Evolutionary conservation across 2,113 vertebrate species (phyloP).

Genomic region (Channa argus): DNA sequence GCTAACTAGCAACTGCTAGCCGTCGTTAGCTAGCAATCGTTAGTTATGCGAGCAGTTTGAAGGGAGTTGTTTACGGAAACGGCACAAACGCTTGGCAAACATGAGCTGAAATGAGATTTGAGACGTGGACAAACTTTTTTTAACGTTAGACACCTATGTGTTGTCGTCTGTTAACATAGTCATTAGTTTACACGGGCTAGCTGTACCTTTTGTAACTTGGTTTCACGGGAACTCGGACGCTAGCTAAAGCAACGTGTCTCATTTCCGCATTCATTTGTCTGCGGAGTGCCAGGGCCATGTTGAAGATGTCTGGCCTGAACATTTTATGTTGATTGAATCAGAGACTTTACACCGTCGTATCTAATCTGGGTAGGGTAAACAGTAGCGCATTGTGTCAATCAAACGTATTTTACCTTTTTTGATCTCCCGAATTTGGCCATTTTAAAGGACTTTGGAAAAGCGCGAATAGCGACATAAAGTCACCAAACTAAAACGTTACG

Average conservation of each 20-base stretch:
- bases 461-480: background rate
- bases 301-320: slow-evolving; percentile 69
- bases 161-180: background rate
- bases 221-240: slow-evolving; percentile 59
- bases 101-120: background rate
- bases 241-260: slow-evolving; percentile 82
- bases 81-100: rapidly evolving
- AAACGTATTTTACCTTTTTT: background rate
- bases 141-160: background rate
- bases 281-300: slow-evolving; percentile 75
- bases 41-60: slow-evolving; percentile 10
- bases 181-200: slow-evolving; percentile 36
- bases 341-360: slow-evolving; percentile 18
- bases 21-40: slow-evolving; percentile 9
- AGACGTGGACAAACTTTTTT: background rate
- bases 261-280: slow-evolving; percentile 82
- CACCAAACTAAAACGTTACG: background rate
- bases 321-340: slow-evolving; percentile 48
- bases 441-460: background rate
- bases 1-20: slow-evolving; percentile 62
- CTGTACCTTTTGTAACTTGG: slow-evolving; percentile 58
- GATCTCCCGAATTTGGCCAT: slow-evolving; percentile 4
- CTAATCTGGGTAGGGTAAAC: slow-evolving; percentile 4
- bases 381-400: background rate
- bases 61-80: background rate